These are phyloP conservation scores for Drosophila repletoides DNA, from an alignment of 1,140 invertebrate species.

Conservation along the genomic window DNA sequence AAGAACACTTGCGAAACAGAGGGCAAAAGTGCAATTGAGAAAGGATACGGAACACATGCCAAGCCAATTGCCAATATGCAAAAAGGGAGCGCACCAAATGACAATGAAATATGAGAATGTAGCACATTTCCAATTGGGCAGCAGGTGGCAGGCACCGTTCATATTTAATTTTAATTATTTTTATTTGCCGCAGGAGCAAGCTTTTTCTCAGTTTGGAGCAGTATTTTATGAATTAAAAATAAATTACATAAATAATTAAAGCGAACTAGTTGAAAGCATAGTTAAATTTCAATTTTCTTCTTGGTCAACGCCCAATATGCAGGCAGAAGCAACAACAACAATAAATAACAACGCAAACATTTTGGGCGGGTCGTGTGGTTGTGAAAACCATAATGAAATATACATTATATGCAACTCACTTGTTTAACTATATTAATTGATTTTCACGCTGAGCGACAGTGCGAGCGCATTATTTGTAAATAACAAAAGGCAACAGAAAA, in stretches of 20 bases:
- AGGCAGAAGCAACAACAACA: conserved; percentile 57
- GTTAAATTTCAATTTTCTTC: conserved; percentile 51
- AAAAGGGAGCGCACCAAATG: conserved; percentile 22
- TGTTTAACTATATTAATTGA: conserved; percentile 6
- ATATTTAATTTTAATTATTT: background rate
- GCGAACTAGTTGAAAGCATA: background rate
- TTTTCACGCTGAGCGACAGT: conserved; percentile 16
- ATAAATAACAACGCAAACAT: conserved; percentile 68
- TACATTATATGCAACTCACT: conserved; percentile 50
- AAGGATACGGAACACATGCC: conserved; percentile 50
- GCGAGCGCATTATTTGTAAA: conserved; percentile 45
- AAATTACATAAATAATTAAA: background rate
- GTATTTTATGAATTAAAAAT: conserved; percentile 1
- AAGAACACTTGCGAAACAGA: conserved; percentile 41
- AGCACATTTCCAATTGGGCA: conserved; percentile 54
- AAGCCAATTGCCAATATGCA: conserved; percentile 33
- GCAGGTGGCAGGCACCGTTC: conserved; percentile 51
- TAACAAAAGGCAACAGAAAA: conserved; percentile 46
- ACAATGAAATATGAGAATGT: conserved; percentile 52
- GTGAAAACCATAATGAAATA: no score
- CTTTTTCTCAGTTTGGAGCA: no score
- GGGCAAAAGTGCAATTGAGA: conserved; percentile 73
- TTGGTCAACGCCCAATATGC: conserved; percentile 79
- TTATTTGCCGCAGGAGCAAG: conserved; percentile 8
- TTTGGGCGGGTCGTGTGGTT: conserved; percentile 60